phyloP scores from a whole-genome alignment of 2,797 vertebrate species.

The Calcarius lapponicus region DNA sequence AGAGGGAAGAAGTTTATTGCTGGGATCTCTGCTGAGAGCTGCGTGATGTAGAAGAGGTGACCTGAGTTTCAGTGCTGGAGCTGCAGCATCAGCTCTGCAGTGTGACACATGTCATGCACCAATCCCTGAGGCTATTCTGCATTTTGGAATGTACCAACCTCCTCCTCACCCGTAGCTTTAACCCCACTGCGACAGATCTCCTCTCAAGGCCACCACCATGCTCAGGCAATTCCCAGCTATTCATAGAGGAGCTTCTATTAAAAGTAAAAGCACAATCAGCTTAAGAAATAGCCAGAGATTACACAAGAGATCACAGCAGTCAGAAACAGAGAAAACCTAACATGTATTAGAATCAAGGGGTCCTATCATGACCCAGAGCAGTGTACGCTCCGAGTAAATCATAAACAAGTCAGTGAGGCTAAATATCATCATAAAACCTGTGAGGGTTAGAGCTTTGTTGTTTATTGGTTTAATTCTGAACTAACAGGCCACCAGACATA shows the following conservation, averaged over 20 bases:
- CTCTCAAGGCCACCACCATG: not conserved
- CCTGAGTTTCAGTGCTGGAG: not conserved
- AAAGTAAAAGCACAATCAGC: conserved; percentile 65
- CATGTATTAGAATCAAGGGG: not conserved
- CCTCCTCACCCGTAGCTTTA: not conserved
- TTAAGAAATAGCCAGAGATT: conserved; percentile 61
- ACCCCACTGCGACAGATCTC: not conserved
- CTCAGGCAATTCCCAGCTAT: conserved; percentile 58
- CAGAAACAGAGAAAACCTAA: conserved; percentile 16
- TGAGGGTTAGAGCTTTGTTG: not conserved
- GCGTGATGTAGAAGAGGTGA: not conserved
- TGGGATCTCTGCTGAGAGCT: not conserved
- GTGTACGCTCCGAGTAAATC: not conserved
- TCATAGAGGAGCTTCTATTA: conserved; percentile 64
- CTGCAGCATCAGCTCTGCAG: conserved; percentile 27
- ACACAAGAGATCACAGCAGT: conserved; percentile 57
- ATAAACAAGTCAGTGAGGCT: not conserved
- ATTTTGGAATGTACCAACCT: not conserved
- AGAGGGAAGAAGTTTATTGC: not conserved
- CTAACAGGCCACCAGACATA: not conserved
- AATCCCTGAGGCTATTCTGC: not conserved
- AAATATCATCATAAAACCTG: not conserved
- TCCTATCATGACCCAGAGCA: not conserved
- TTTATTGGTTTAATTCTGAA: not conserved
- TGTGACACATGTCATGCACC: not conserved